These are phyloP conservation scores for Echinometra lucunter DNA, from an alignment of 53 echinoderm and acorn worm species.

Conservation along the genomic window DNA sequence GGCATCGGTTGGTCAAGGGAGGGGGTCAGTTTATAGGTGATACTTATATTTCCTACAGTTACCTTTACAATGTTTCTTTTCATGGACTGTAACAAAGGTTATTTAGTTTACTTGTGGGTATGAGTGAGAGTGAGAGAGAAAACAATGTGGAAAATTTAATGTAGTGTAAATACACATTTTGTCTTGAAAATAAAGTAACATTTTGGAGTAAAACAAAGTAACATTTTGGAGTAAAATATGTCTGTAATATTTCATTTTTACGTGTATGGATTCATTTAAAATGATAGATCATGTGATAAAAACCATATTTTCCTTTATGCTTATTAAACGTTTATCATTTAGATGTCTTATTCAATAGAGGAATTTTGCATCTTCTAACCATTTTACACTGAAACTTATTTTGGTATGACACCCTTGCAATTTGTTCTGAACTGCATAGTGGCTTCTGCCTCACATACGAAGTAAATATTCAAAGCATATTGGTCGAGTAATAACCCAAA, in stretches of 20 bases:
- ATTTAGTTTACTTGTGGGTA: not conserved
- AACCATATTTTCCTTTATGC: no score
- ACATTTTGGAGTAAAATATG: not conserved
- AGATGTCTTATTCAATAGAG: no score
- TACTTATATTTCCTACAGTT: not conserved
- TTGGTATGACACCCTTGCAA: no score
- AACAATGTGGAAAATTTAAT: not conserved
- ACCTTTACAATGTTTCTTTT: slow-evolving; percentile 38
- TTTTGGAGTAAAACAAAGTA: slow-evolving; percentile 16
- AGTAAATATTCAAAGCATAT: no score
- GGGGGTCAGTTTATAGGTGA: not conserved
- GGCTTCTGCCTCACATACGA: no score
- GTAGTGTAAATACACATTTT: slow-evolving; percentile 47
- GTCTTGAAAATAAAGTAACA: slow-evolving; percentile 48
- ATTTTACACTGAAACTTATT: no score
- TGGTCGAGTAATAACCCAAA: no score
- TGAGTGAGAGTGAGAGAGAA: not conserved
- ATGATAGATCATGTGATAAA: no score
- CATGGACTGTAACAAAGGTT: not conserved
- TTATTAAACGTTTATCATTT: no score
- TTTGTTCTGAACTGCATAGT: no score
- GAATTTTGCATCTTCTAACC: no score
- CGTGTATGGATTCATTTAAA: not conserved
- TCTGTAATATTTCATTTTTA: not conserved
- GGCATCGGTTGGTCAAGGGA: not conserved